Evolutionary conservation across 2,888 invertebrate species (phyloP).

Genomic region (Torymus tubicola): DNA sequence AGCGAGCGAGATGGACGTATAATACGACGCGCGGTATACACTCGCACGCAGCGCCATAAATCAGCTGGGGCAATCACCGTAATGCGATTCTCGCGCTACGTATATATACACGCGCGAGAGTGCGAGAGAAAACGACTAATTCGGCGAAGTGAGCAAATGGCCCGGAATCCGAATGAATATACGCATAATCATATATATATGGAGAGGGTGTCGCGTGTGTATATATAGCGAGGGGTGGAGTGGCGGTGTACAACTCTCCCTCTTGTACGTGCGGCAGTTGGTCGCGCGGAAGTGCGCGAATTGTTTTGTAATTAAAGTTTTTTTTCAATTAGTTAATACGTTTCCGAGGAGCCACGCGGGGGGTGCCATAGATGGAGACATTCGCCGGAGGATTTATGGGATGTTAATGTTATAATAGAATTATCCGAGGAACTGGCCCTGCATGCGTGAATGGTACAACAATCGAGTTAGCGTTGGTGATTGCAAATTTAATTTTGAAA

Average conservation of each 20-base stretch:
- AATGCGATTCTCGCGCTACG: slow-evolving; percentile 53
- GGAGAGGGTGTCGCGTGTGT: no score
- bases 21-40: no score
- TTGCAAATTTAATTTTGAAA: no score
- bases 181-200: slow-evolving; percentile 46
- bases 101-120: no score
- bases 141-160: slow-evolving; percentile 51
- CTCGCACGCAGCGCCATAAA: slow-evolving; percentile 19
- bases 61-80: slow-evolving; percentile 37
- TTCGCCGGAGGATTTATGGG: no score
- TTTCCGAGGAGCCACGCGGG: no score
- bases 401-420: no score
- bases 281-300: not conserved
- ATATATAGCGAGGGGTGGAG: no score
- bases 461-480: no score
- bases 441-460: no score
- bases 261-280: not conserved
- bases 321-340: slow-evolving; percentile 28
- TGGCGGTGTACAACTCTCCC: not conserved
- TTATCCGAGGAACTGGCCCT: no score
- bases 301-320: slow-evolving; percentile 32
- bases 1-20: not conserved
- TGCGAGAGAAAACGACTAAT: slow-evolving; percentile 30
- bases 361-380: no score
- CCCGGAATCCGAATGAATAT: slow-evolving; percentile 39